Percentiles rank a stretch among this genome's conserved stretches.
These are phyloP conservation scores for Carcharodon carcharias DNA, from an alignment of 2,797 vertebrate genomes.

Conservation along the genomic window DNA sequence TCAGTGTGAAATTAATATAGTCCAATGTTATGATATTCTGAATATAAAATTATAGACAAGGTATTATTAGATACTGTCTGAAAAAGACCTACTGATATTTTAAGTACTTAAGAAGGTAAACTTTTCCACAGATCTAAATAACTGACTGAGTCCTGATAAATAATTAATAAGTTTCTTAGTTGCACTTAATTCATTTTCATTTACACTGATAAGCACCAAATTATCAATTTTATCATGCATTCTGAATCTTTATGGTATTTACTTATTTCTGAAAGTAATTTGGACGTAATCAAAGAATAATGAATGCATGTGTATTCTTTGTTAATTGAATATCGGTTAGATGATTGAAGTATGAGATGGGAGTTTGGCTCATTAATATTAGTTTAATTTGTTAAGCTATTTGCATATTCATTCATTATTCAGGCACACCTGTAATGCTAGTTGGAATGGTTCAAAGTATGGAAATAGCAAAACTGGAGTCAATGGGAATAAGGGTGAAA, in stretches of 20 bases:
- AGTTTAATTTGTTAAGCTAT: neutral
- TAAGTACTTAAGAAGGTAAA: neutral
- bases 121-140: neutral
- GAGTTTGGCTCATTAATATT: neutral
- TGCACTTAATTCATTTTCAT: neutral
- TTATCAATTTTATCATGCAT: neutral
- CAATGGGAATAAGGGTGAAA: too few species aligned
- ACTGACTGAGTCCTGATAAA: neutral
- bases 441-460: neutral
- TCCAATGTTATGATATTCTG: neutral
- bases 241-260: neutral
- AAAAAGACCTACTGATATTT: neutral
- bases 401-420: neutral
- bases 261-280: neutral
- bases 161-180: neutral
- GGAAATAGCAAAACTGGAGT: too few species aligned
- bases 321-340: neutral
- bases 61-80: neutral
- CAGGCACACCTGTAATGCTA: neutral
- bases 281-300: conserved; percentile 9
- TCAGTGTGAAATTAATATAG: neutral
- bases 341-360: neutral
- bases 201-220: neutral
- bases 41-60: conserved; percentile 17
- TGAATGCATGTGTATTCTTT: neutral